phyloP scores from a whole-genome alignment of 1,140 invertebrate species.

The Drosophila subpulchrella region DNA sequence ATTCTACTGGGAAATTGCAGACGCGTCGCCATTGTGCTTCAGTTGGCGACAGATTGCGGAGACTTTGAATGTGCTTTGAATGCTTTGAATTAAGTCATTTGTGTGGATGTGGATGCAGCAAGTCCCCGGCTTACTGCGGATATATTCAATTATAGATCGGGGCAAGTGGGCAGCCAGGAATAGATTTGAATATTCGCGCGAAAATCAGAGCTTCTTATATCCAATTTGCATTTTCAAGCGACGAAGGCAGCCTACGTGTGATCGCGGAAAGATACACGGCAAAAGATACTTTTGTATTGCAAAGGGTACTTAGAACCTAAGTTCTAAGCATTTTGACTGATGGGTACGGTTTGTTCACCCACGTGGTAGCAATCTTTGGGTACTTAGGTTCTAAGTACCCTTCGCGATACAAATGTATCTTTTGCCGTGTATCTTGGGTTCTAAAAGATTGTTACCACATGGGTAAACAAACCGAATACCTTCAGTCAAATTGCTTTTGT shows the following conservation, averaged over 20 bases:
- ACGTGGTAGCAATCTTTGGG: no score
- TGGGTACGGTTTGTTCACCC: no score
- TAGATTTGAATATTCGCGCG: constrained; percentile 63
- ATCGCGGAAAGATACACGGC: constrained; percentile 19
- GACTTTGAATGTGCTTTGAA: constrained; percentile 5
- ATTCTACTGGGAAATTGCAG: constrained; percentile 38
- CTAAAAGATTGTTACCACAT: constrained; percentile 23
- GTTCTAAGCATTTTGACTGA: no score
- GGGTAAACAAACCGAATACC: constrained; percentile 26
- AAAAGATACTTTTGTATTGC: constrained; percentile 29
- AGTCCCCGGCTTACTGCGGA: constrained; percentile 38
- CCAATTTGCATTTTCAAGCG: constrained; percentile 51
- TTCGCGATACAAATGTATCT: no score
- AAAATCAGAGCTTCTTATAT: constrained; percentile 43
- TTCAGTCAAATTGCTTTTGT: constrained; percentile 57
- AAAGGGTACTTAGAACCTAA: not conserved
- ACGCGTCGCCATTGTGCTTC: constrained; percentile 36
- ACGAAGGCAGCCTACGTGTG: constrained; percentile 26
- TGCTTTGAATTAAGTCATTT: constrained; percentile 37
- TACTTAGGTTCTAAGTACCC: no score
- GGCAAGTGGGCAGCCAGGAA: constrained; percentile 36
- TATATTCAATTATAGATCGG: constrained; percentile 70
- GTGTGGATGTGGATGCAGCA: constrained; percentile 12
- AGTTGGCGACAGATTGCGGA: constrained; percentile 14
- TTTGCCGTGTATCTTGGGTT: not conserved